Conservation (phyloP, 53 echinoderm and acorn worm genomes). For the Zoroaster sp. region DNA sequence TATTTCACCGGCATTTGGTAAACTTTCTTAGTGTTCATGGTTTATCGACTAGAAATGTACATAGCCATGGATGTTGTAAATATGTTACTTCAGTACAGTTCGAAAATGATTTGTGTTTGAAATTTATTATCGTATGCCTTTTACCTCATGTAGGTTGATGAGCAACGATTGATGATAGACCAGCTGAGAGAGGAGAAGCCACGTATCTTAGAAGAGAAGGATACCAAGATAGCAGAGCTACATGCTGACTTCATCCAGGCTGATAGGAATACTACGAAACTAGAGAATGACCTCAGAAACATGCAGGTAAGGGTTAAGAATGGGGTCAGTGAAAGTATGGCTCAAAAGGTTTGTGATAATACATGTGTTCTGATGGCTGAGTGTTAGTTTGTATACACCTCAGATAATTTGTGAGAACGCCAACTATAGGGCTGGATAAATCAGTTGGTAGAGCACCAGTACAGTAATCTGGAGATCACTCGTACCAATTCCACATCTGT, state of each 20-base stretch:
- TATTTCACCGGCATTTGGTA: no score
- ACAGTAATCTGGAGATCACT: no score
- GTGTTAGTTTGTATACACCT: no score
- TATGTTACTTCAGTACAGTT: no score
- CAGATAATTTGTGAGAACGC: background rate
- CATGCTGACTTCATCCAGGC: constrained; percentile 70
- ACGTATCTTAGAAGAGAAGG: constrained; percentile 69
- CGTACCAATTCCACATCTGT: no score
- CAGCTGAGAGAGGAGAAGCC: constrained; percentile 86
- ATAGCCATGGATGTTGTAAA: no score
- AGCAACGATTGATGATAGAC: constrained; percentile 69
- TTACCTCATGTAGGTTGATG: no score
- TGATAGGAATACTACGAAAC: constrained; percentile 74
- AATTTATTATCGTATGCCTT: no score
- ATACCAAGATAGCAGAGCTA: constrained; percentile 66
- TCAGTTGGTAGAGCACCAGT: background rate
- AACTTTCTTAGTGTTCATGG: background rate
- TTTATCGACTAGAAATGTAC: background rate
- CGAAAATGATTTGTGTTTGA: no score
- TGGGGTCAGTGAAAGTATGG: background rate
- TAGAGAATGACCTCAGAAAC: constrained; percentile 81
- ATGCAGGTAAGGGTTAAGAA: constrained; percentile 61
- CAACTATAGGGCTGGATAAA: background rate
- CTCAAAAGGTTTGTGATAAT: background rate
- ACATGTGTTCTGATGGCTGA: no score